Conservation (phyloP, 2,113 vertebrate genomes). For the Nothobranchius kuhntae region DNA sequence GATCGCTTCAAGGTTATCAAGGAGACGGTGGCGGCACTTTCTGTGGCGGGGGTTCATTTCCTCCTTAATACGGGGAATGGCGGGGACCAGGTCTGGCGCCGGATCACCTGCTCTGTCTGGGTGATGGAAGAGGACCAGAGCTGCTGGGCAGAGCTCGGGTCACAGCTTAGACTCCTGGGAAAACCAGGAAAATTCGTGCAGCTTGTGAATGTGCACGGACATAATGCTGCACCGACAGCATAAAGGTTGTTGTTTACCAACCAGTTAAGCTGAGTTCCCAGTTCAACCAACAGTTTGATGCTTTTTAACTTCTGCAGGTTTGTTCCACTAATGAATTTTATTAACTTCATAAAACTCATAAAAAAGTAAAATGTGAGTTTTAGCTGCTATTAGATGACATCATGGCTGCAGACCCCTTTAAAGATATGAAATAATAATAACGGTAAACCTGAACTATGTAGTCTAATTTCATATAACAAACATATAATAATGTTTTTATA, state of each 20-base stretch:
- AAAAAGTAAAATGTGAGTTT: too few relatives aligned
- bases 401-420: too few relatives aligned
- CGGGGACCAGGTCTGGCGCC: constrained; percentile 44
- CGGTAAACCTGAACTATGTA: too few relatives aligned
- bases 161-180: constrained; percentile 45
- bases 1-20: constrained; percentile 59
- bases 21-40: constrained; percentile 35
- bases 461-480: too few relatives aligned
- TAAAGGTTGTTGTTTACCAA: constrained; percentile 35
- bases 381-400: too few relatives aligned
- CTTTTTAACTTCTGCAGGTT: too few relatives aligned
- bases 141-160: constrained; percentile 25
- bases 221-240: constrained; percentile 42
- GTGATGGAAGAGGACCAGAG: constrained; percentile 3
- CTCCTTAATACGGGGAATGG: constrained; percentile 48
- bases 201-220: constrained; percentile 21
- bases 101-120: constrained; percentile 9
- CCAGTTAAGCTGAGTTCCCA: constrained; percentile 7
- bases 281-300: background rate
- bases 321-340: too few relatives aligned
- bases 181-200: constrained; percentile 46
- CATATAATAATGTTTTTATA: too few relatives aligned
- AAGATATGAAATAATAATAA: too few relatives aligned
- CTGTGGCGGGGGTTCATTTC: constrained; percentile 58
- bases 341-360: too few relatives aligned